Percentiles rank a stretch among this genome's conserved stretches.
These are phyloP conservation scores for Pseudanteris insignis DNA, from an alignment of 2,888 invertebrate genomes.

Conservation along the genomic window DNA sequence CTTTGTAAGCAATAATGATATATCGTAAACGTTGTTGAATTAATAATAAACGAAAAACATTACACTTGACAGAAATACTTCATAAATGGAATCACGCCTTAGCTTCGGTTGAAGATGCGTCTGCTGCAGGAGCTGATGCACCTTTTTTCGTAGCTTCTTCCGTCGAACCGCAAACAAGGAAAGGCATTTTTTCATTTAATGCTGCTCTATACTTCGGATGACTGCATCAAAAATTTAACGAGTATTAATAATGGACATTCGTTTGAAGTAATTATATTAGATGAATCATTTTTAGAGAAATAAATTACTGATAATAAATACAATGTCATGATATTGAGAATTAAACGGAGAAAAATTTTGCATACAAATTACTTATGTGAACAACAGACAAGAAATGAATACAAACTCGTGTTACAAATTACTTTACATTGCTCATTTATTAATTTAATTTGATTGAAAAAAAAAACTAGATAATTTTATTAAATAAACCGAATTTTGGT, in stretches of 20 bases:
- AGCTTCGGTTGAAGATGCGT: conserved; percentile 16
- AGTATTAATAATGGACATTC: not conserved
- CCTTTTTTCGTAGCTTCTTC: conserved; percentile 61
- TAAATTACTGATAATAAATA: not conserved
- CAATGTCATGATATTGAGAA: not conserved
- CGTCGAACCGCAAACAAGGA: conserved; percentile 73
- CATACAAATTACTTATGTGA: no score
- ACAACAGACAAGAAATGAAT: no score
- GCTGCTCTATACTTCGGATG: conserved; percentile 83
- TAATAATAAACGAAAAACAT: not conserved
- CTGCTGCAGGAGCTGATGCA: conserved; percentile 39
- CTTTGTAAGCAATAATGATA: no score
- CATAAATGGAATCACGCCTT: no score
- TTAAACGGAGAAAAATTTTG: no score
- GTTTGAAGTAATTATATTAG: not conserved
- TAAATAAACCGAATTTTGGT: no score
- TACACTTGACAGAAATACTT: no score
- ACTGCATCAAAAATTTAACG: conserved; percentile 67
- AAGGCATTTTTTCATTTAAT: conserved; percentile 80
- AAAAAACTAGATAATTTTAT: no score
- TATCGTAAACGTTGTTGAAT: no score
- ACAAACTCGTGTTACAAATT: no score
- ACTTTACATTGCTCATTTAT: no score
- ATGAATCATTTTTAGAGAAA: not conserved
- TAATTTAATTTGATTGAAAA: no score